Percentiles rank a stretch among this genome's conserved stretches.
Conservation (phyloP, 2,113 vertebrate genomes). For the Embiotoca jacksoni region DNA sequence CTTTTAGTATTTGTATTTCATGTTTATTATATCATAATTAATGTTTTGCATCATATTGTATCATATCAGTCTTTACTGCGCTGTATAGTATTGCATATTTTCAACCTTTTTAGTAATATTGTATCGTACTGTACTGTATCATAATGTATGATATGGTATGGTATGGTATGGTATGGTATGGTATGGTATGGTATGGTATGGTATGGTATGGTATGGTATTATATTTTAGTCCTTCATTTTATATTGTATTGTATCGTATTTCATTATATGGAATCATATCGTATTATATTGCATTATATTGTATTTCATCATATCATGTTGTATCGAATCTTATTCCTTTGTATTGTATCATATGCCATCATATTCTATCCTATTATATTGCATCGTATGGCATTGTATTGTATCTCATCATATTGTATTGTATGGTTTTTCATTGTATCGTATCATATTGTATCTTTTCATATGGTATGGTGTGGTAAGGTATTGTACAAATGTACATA, state of each 20-base stretch:
- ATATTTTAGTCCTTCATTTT: no score
- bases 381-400: background rate
- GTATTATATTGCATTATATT: no score
- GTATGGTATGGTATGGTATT: no score
- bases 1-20: no score
- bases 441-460: no score
- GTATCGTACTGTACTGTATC: background rate
- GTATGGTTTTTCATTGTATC: background rate
- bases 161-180: no score
- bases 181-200: no score
- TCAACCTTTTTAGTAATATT: rapidly evolving
- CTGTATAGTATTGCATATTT: background rate
- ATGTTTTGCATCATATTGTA: no score
- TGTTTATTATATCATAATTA: no score
- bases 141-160: background rate
- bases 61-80: background rate
- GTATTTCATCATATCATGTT: background rate
- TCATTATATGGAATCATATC: no score
- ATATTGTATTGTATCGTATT: no score
- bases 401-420: background rate
- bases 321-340: background rate
- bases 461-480: background rate
- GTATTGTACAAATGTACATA: background rate
- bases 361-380: background rate
- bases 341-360: background rate